phyloP scores from a whole-genome alignment of 2,797 vertebrate genomes.

The Enteromius treurensis region DNA sequence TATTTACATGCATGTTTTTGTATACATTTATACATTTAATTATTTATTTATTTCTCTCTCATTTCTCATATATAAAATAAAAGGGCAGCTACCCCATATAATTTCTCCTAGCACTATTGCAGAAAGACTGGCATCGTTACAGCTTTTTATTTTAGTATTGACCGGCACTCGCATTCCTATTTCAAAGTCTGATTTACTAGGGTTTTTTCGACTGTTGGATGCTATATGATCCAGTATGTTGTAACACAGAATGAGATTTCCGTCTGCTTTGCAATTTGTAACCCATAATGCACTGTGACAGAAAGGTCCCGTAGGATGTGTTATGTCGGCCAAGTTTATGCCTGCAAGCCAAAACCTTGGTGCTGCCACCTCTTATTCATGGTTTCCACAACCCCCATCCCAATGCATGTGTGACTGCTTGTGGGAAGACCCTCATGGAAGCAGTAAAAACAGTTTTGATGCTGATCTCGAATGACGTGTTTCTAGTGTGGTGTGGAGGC shows the following conservation, averaged over 20 bases:
- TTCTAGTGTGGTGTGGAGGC: constrained; percentile 38
- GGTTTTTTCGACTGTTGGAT: constrained; percentile 6
- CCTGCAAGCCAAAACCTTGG: constrained; percentile 27
- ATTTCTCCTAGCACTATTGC: neutral
- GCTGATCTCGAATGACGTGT: constrained; percentile 33
- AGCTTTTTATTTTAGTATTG: constrained; percentile 16
- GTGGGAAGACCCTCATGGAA: constrained; percentile 34
- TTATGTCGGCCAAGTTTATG: constrained; percentile 30
- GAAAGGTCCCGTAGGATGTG: constrained; percentile 36
- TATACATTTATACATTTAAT: neutral
- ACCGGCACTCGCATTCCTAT: neutral
- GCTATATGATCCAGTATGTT: constrained; percentile 32
- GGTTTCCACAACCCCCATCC: constrained; percentile 21
- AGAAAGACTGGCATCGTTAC: neutral
- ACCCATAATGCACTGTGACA: constrained; percentile 43
- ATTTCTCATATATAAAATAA: neutral
- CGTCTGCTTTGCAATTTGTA: constrained; percentile 38
- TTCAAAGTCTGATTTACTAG: constrained; percentile 1
- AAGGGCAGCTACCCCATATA: neutral
- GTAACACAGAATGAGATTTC: constrained; percentile 45
- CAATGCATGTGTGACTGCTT: constrained; percentile 32
- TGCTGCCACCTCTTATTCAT: constrained; percentile 34
- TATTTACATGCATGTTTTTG: too few relatives aligned
- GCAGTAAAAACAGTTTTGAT: constrained; percentile 45
- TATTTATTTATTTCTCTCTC: neutral